Conservation (phyloP, 2,113 vertebrate genomes). For the Salvelinus sp. region DNA sequence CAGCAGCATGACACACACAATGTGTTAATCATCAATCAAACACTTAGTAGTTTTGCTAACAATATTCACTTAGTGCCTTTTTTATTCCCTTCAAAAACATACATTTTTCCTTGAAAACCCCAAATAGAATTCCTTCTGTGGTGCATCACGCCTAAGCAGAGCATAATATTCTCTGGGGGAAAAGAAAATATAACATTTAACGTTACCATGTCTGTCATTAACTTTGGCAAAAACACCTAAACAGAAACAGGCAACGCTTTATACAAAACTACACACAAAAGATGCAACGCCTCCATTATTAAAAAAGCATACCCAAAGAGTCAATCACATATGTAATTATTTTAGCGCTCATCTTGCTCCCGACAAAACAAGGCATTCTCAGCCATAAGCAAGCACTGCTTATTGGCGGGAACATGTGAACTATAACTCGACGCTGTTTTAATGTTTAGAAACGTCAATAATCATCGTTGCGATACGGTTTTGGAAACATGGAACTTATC, state of each 20-base stretch:
- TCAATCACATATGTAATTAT: not conserved
- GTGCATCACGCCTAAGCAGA: slow-evolving; percentile 41
- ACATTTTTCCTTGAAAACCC: slow-evolving; percentile 41
- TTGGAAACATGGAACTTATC: too few relatives aligned
- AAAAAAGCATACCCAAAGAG: not conserved
- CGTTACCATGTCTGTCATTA: slow-evolving; percentile 10
- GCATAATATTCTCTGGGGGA: slow-evolving; percentile 20
- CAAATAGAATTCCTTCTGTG: slow-evolving; percentile 33
- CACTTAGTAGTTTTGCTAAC: slow-evolving; percentile 1
- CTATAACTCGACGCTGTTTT: too few relatives aligned
- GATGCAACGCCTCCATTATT: slow-evolving; percentile 3
- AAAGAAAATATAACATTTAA: slow-evolving; percentile 11
- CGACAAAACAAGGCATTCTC: too few relatives aligned
- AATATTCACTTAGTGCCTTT: slow-evolving; percentile 53
- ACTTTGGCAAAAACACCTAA: slow-evolving; percentile 51
- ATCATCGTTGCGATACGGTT: too few relatives aligned
- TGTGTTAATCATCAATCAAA: not conserved
- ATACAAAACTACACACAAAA: not conserved
- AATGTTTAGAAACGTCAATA: too few relatives aligned
- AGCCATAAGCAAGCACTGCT: too few relatives aligned
- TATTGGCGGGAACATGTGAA: too few relatives aligned
- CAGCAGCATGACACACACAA: not conserved
- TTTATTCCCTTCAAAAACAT: slow-evolving; percentile 42
- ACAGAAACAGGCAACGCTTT: slow-evolving; percentile 6
- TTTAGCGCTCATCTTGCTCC: not conserved